Evolutionary conservation across 2,888 invertebrate species (phyloP).

Genomic region (Tanytarsus gracilentus): DNA sequence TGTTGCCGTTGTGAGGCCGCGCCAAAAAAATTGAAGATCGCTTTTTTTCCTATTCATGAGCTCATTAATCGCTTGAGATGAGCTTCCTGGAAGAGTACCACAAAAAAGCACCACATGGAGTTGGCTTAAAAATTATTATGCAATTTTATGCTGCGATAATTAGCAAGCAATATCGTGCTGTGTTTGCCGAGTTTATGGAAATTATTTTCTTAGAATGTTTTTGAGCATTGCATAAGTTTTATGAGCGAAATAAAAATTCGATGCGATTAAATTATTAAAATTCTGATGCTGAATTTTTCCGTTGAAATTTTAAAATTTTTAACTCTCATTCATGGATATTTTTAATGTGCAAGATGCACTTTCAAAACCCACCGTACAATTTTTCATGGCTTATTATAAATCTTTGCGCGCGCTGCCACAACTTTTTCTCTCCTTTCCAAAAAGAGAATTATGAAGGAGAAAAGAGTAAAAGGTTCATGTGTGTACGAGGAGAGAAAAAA

Average conservation of each 20-base stretch:
- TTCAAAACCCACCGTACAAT: slow-evolving; percentile 17
- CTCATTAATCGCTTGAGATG: no score
- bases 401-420: slow-evolving; percentile 7
- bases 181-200: slow-evolving; percentile 9
- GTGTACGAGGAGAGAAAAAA: neutral
- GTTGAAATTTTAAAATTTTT: neutral
- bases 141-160: slow-evolving; percentile 23
- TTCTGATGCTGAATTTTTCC: neutral
- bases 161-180: no score
- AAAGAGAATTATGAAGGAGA: no score
- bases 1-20: slow-evolving; percentile 11
- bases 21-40: slow-evolving; percentile 1
- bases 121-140: neutral
- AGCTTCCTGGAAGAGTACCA: slow-evolving; percentile 8
- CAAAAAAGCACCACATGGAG: neutral
- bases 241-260: neutral
- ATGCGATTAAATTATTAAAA: neutral
- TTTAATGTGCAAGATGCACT: slow-evolving; percentile 15
- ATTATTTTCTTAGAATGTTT: neutral
- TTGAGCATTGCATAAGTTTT: neutral
- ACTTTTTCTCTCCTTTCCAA: no score
- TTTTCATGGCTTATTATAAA: slow-evolving; percentile 26
- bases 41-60: no score
- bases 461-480: neutral
- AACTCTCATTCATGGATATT: slow-evolving; percentile 2